Evolutionary conservation across 2,797 vertebrate genomes (phyloP), one percentile per base, ranked within the genome.

Genomic region (Parauchenoglanis ngamensis): DNA sequence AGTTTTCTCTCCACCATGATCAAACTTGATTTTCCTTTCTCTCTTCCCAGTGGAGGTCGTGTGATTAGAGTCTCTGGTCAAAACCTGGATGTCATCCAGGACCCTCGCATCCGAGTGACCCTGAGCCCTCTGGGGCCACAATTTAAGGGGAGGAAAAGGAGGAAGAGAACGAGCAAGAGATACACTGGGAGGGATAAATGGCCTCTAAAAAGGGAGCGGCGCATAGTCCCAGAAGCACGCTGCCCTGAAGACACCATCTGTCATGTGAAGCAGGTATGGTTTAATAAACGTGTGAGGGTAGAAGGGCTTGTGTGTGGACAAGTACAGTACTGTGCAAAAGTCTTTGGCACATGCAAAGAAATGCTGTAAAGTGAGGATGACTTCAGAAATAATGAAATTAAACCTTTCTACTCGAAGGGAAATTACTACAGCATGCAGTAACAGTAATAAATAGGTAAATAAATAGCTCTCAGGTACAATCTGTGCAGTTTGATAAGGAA

Each of bases 31-130:
- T 83, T 23, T 83, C 28, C 40, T 46, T 0, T 17, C 31, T n/a
- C 15, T 28, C 49, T 82, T 19, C 25, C 23, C 83, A 99, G 98
- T 6, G 98, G 98, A 35, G 98, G 98, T 7, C 96, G 98, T 84
- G 94, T 97, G 87, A 97, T 99, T 90, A 89, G 92, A 90, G 97
- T 98, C 61, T 96, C 91, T 0, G 98, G 98, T 4, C 97, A 98
- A 89, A 97, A 99, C 92, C 91, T 99, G 90, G 98, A 99, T 88
- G 98, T 99, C 86, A 97, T 98, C 1, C 98, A 99, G 90, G 96
- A 95, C n/a, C 98, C 98, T 0, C 97, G 96, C 88, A 98, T 99
- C 92, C 95, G 95, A 21, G 97, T 99, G 85, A 98, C 97, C 0
- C 92, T 98, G 90, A 96, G 94, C 54, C 96, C 95, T 0, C 92